Base-by-base conservation (phyloP, 2,797 vertebrate species). In the Huso huso region DNA sequence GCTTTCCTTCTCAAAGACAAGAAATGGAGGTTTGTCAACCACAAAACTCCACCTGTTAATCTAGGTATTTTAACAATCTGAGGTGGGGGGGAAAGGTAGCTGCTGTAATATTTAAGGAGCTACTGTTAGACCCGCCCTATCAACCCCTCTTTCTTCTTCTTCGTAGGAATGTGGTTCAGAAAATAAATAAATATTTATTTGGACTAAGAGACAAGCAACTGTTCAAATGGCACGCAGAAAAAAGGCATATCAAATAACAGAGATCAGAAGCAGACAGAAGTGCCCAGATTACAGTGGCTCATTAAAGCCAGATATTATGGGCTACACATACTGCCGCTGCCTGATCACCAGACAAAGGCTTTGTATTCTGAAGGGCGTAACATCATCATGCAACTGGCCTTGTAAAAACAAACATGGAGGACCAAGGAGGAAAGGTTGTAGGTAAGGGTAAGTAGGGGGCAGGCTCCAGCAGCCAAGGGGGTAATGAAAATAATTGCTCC, bases 11-110 rank as follows among this genome's bases (percentile, higher is more conserved):
- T 71, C 55, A 57, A 65, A 75, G 73, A 78, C 76, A 63, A 71
- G 70, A 73, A 72, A 76, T 73, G 74, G 69, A 73, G n/a, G 10
- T 49, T 66, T 77, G 64, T 77, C 61, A 66, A 73, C 73, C 70
- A 67, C 67, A 69, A 65, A 52, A 13, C 13, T 69, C 70, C 76
- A 79, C 63, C 76, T 81, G 77, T 61, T 74, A 23, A 63, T 74
- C 74, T 75, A 72, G 68, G 9, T 69, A 65, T 59, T 50, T 63
- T 49, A 72, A 71, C 69, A 61, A 64, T 23, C 63, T 57, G 49
- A 58, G 62, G 52, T 2, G 67, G 12, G 18, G 13, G 9, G 8
- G 58, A 13, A 49, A 13, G 48, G 4, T 13, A 51, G 12, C 59
- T 2, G 51, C 10, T 48, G 13, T 51, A 63, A 48, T 62, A 49